phyloP scores from a whole-genome alignment of 2,888 invertebrate genomes.

The Seladonia tumulorum region DNA sequence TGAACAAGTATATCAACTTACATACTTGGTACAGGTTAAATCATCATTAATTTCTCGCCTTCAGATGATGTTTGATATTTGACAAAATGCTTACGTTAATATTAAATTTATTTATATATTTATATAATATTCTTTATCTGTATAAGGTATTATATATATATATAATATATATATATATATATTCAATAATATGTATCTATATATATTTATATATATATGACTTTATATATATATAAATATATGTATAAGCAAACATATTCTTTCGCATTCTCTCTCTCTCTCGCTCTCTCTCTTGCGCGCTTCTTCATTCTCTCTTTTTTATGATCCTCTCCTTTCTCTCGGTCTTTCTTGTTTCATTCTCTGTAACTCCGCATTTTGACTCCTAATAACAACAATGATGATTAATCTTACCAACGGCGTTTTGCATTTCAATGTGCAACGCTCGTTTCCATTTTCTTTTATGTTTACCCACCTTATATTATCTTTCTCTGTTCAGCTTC shows the following conservation, averaged over 20 bases:
- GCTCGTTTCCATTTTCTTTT: slow-evolving; percentile 34
- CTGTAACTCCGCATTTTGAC: slow-evolving; percentile 53
- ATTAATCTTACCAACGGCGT: slow-evolving; percentile 56
- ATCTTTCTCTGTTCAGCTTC: slow-evolving; percentile 10
- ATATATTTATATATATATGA: slow-evolving; percentile 65
- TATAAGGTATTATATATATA: slow-evolving; percentile 46
- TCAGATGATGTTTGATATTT: slow-evolving; percentile 66
- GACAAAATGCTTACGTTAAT: slow-evolving; percentile 76
- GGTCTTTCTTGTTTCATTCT: slow-evolving; percentile 24
- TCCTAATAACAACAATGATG: slow-evolving; percentile 68
- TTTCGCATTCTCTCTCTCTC: slow-evolving; percentile 50
- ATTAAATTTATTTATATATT: slow-evolving; percentile 76
- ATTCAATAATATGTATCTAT: slow-evolving; percentile 53
- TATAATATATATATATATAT: slow-evolving; percentile 71
- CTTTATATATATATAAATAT: slow-evolving; percentile 66
- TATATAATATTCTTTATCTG: slow-evolving; percentile 75
- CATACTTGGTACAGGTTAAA: slow-evolving; percentile 74
- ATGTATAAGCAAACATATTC: slow-evolving; percentile 78
- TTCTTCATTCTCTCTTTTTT: slow-evolving; percentile 38
- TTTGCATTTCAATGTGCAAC: slow-evolving; percentile 39
- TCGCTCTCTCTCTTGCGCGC: slow-evolving; percentile 19
- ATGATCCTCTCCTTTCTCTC: slow-evolving; percentile 21
- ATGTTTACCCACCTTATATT: slow-evolving; percentile 9
- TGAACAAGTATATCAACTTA: slow-evolving; percentile 82
- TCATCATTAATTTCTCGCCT: slow-evolving; percentile 53